phyloP scores from a whole-genome alignment of 37 sponge, comb jelly and placozoan species.

The Cliona cf. orientalis region DNA sequence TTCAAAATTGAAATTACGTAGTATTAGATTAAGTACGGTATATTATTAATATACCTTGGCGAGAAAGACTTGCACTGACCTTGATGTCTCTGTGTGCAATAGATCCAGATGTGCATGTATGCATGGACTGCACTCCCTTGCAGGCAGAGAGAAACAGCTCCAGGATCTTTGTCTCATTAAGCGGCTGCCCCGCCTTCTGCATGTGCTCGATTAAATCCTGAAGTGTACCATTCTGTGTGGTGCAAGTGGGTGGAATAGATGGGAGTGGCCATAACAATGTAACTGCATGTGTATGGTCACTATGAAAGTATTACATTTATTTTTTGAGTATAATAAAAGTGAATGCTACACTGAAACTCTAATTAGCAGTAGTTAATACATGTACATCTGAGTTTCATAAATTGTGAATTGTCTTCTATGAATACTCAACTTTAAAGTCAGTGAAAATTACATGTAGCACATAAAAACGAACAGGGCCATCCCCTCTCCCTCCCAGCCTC shows the following conservation, averaged over 20 bases:
- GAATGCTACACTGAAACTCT: neutral
- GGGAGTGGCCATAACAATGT: neutral
- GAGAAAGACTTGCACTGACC: no score
- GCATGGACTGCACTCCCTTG: conserved; percentile 73
- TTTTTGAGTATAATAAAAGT: neutral
- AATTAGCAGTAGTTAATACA: no score
- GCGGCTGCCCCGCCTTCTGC: conserved; percentile 6
- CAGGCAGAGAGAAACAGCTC: conserved; percentile 68
- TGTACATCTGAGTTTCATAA: no score
- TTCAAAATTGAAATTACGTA: no score
- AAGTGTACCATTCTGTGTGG: conserved; percentile 74
- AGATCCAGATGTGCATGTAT: conserved; percentile 39
- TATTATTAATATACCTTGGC: no score
- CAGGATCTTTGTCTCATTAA: conserved; percentile 65
- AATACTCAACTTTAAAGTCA: no score
- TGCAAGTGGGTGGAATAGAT: neutral
- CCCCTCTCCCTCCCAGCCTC: no score
- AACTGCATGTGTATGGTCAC: neutral
- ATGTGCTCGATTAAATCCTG: conserved; percentile 70
- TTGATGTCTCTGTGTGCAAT: conserved; percentile 91
- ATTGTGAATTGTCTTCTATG: no score
- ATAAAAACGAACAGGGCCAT: no score
- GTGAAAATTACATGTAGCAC: conserved; percentile 46
- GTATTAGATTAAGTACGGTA: no score
- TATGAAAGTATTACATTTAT: neutral